Conservation (phyloP, 2,113 vertebrate genomes). For the Forbesichthys agassizii region DNA sequence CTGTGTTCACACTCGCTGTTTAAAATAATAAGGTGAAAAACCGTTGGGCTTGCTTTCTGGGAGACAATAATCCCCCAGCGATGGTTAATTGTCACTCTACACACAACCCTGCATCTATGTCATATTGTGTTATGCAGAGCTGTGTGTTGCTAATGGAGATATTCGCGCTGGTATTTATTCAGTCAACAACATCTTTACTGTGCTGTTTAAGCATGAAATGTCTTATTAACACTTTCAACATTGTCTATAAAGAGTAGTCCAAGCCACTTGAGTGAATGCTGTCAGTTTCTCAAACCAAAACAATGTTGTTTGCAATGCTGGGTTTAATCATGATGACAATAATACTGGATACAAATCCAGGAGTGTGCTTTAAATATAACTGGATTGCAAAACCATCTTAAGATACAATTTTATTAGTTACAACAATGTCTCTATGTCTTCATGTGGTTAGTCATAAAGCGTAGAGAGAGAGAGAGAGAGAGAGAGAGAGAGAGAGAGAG, state of each 20-base stretch:
- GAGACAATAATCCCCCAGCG: neutral
- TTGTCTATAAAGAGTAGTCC: no score
- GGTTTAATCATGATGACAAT: no score
- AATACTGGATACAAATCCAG: no score
- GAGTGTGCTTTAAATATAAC: no score
- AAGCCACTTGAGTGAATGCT: no score
- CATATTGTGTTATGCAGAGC: neutral
- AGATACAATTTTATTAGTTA: neutral
- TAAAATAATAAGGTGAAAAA: conserved; percentile 25
- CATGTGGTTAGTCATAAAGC: neutral
- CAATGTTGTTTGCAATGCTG: no score
- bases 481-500: neutral
- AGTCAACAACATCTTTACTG: neutral
- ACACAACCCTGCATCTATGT: neutral
- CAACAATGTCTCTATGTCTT: neutral
- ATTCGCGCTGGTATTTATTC: neutral
- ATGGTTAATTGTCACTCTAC: neutral
- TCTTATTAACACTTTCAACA: no score
- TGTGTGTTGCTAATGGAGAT: neutral
- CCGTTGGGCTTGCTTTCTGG: conserved; percentile 21
- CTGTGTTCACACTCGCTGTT: conserved; percentile 35
- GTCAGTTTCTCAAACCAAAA: no score
- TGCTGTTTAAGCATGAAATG: neutral
- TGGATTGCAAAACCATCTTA: neutral
- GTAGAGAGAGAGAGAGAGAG: neutral